Base-by-base conservation (phyloP, 2,113 vertebrate genomes). In the Sorex fumeus region DNA sequence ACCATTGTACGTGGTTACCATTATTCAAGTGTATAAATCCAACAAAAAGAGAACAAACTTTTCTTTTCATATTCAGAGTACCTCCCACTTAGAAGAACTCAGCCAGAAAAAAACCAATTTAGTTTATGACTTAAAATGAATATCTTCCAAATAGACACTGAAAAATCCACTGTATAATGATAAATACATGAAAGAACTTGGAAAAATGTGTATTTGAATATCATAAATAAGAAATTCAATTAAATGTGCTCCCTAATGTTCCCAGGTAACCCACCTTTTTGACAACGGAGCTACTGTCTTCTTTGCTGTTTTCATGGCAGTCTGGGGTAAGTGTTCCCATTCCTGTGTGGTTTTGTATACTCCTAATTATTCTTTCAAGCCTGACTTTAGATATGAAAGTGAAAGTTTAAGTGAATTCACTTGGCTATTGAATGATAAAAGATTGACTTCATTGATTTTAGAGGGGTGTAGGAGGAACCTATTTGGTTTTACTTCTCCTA, bases 231-330 rank as follows among this genome's bases (percentile, higher is more conserved):
- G 53, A 92, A 87, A 78, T 27, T 71, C 86, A 50, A 45, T 94
- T 76, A 95, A 94, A 64, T 67, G 0, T n/a, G 93, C 21, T 94
- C 96, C 60, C 19, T 95, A 27, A 96, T 64, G 75, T 88, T 94
- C 87, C 64, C 95, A 99, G 99, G 99, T 99, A 82, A 99, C 99
- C 2, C 99, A 99, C 96, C 98, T 99, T 83, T 99, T 99, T 97
- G 99, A 99, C 97, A 99, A 99, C 4, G 99, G 98, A 95, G 99
- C 98, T 0, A 99, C 99, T 5, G 99, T 99, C 88, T 99, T 99
- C 97, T 99, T 99, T 95, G 99, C 99, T 84, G 99, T 99, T 78
- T 99, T 99, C 97, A 99, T 99, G 99, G 99, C 99, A 5, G 99
- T 99, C 36, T 99, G 99, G 99, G 99, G 99, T 99, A 98, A 99